Percentiles rank a stretch among this genome's conserved stretches.
Evolutionary conservation across 2,888 invertebrate species (phyloP).

Genomic region (Andrena trimmerana): DNA sequence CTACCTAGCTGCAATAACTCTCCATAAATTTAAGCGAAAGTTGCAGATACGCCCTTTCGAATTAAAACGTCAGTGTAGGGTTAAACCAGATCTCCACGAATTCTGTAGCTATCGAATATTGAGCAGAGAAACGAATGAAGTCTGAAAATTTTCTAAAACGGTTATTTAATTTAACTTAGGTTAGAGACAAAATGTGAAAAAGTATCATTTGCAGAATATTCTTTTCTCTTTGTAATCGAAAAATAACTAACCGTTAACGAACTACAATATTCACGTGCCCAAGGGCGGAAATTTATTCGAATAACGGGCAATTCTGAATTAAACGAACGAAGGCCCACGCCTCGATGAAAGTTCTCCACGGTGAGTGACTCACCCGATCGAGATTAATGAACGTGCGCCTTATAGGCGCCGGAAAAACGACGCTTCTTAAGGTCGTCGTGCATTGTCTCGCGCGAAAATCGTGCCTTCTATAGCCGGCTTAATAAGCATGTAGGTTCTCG

Average conservation of each 20-base stretch:
- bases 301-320: background rate
- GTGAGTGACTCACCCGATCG: constrained; percentile 75
- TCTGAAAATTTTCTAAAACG: too few species aligned
- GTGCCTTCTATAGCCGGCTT: constrained; percentile 51
- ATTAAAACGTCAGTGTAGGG: too few species aligned
- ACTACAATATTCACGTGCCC: background rate
- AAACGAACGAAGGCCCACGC: constrained; percentile 65
- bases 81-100: too few species aligned
- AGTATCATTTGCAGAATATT: too few species aligned
- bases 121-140: too few species aligned
- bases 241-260: background rate
- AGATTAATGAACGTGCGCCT: constrained; percentile 75
- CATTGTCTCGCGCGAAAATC: constrained; percentile 70
- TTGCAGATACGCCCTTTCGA: too few species aligned
- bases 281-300: background rate
- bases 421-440: constrained; percentile 66
- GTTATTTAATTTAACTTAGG: too few species aligned
- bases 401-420: constrained; percentile 74
- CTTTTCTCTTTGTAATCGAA: background rate
- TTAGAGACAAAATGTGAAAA: too few species aligned
- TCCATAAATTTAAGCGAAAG: too few species aligned
- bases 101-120: too few species aligned
- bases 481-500: constrained; percentile 42
- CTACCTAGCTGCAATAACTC: too few species aligned
- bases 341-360: constrained; percentile 71